A percentile compares a stretch with the other conserved stretches of the same genome.
These are phyloP conservation scores for Stegophylla sp. DNA, from an alignment of 2,888 invertebrate species.

Conservation along the genomic window DNA sequence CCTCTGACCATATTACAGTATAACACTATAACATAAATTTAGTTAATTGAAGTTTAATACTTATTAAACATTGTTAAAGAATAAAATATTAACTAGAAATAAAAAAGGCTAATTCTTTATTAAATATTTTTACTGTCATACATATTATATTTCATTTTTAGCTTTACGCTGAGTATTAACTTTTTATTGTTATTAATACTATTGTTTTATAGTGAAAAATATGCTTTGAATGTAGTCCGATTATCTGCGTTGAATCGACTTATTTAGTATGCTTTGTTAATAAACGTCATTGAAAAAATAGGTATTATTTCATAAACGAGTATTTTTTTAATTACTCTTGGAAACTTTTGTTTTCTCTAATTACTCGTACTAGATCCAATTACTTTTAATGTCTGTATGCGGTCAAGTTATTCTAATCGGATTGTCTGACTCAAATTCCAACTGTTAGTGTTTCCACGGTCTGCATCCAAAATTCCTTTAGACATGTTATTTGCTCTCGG, in stretches of 20 bases:
- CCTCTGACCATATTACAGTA: too few species aligned
- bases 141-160: too few species aligned
- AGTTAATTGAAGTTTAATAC: too few species aligned
- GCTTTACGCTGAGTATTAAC: background rate
- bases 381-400: background rate
- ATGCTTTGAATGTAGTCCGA: background rate
- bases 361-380: background rate
- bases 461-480: background rate
- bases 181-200: background rate
- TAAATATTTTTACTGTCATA: too few species aligned
- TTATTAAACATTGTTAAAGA: too few species aligned
- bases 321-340: background rate
- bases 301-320: background rate
- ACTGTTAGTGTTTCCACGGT: background rate
- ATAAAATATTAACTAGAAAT: too few species aligned
- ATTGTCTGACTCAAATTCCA: background rate
- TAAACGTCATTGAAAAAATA: background rate
- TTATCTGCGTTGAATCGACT: background rate
- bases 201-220: background rate
- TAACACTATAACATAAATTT: too few species aligned
- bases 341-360: background rate
- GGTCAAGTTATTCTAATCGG: background rate
- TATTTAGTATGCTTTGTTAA: background rate
- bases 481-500: background rate
- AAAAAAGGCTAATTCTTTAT: too few species aligned